A percentile compares a stretch with the other conserved stretches of the same genome.
Evolutionary conservation across 2,888 invertebrate genomes (phyloP).

Genomic region (Prionchulus punctatus): DNA sequence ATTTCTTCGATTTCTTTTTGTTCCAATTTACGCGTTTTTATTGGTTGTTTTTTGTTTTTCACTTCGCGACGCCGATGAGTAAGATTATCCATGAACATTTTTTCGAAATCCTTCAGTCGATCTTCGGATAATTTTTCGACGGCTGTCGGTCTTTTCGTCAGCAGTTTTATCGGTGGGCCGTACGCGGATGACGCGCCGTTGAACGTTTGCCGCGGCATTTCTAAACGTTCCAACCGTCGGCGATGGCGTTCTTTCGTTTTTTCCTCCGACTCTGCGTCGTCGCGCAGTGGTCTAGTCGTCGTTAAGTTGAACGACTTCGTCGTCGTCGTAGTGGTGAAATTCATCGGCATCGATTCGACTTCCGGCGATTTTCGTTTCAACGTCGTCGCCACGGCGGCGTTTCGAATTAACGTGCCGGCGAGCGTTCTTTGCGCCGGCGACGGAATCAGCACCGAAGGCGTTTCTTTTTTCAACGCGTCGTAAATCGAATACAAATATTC

Average conservation of each 20-base stretch:
- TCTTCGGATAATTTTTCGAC: conserved; percentile 1
- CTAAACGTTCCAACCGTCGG: conserved; percentile 8
- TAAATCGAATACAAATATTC: neutral
- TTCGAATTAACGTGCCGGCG: too few relatives aligned
- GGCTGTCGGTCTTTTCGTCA: neutral
- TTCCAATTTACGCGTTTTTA: conserved; percentile 14
- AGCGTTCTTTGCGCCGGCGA: too few relatives aligned
- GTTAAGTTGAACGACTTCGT: too few relatives aligned
- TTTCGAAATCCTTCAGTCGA: conserved; percentile 2
- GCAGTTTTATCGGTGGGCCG: too few relatives aligned
- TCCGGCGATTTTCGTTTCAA: too few relatives aligned
- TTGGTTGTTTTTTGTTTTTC: too few relatives aligned
- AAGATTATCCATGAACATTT: conserved; percentile 3
- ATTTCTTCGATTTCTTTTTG: conserved; percentile 14
- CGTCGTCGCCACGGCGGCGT: too few relatives aligned
- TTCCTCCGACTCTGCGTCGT: neutral
- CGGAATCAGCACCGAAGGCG: too few relatives aligned
- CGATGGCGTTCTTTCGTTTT: neutral
- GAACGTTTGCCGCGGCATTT: conserved; percentile 11
- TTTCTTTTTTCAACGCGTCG: too few relatives aligned
- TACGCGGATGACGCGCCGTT: neutral
- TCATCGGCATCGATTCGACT: too few relatives aligned
- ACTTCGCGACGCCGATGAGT: neutral
- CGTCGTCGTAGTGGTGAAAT: too few relatives aligned
- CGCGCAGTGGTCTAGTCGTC: too few relatives aligned